phyloP scores from a whole-genome alignment of 1,140 invertebrate species.

The Halictus rubicundus region DNA sequence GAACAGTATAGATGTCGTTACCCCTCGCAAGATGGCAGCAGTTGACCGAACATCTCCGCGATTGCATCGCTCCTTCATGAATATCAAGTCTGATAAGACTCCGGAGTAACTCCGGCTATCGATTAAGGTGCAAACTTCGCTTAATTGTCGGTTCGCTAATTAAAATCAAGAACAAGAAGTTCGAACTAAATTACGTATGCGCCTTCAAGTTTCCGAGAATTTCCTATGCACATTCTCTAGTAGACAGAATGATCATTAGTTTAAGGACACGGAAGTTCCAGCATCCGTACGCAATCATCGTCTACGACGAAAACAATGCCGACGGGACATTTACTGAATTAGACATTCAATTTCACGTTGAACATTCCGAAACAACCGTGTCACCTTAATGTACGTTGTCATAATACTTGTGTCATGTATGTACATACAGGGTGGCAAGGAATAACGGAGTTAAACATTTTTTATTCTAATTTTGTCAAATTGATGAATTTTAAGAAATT shows the following conservation, averaged over 20 bases:
- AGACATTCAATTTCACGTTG: not conserved
- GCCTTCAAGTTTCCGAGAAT: conserved; percentile 4
- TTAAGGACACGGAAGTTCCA: not conserved
- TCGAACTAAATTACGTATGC: conserved; percentile 29
- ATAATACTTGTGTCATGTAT: no score
- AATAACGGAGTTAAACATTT: no score
- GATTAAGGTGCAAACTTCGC: conserved; percentile 52
- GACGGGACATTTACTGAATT: not conserved
- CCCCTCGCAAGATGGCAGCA: conserved; percentile 48
- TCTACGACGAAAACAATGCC: not conserved
- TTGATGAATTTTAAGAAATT: no score
- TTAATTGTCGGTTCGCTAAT: conserved; percentile 43
- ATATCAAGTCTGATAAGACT: conserved; percentile 28
- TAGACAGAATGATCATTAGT: conserved; percentile 15
- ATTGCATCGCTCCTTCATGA: not conserved
- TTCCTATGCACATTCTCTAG: conserved; percentile 5
- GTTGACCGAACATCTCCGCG: not conserved
- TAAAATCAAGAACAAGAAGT: conserved; percentile 46
- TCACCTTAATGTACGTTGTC: no score
- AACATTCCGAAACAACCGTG: no score
- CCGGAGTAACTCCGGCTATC: conserved; percentile 38
- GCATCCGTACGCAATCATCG: not conserved
- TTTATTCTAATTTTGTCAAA: no score
- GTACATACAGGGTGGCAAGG: no score
- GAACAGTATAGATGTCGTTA: conserved; percentile 7